Percentiles rank a stretch among this genome's conserved stretches.
Conservation (phyloP, 2,113 vertebrate species). For the Brevimyrus niger region DNA sequence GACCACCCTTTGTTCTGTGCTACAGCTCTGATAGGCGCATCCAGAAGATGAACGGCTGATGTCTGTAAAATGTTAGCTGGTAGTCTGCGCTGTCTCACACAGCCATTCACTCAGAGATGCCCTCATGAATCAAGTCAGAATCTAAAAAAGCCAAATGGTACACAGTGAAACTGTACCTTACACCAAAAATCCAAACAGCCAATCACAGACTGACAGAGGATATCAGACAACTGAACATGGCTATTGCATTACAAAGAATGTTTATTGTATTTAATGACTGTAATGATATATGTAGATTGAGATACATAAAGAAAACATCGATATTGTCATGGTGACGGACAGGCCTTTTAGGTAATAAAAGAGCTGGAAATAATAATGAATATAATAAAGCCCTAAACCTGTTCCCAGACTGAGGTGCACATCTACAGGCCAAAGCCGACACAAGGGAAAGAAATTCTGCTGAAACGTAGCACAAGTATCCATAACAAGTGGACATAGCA, state of each 20-base stretch:
- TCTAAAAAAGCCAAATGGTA: neutral
- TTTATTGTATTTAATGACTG: constrained; percentile 11
- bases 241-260: constrained; percentile 12
- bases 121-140: neutral
- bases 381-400: neutral
- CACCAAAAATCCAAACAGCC: neutral
- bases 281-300: neutral
- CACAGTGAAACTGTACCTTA: neutral
- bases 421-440: neutral
- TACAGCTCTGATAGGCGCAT: neutral
- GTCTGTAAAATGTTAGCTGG: neutral
- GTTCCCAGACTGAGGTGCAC: neutral
- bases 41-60: neutral
- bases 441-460: neutral
- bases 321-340: neutral
- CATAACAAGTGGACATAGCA: neutral
- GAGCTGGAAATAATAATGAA: neutral
- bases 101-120: neutral
- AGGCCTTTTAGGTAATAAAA: neutral
- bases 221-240: neutral
- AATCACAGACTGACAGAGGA: neutral
- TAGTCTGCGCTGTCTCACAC: neutral
- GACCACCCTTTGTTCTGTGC: neutral
- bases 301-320: neutral
- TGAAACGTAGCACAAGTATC: neutral